A percentile compares a stretch with the other conserved stretches of the same genome.
phyloP scores from a whole-genome alignment of 2,113 vertebrate genomes.

The Glaucomys volans region DNA sequence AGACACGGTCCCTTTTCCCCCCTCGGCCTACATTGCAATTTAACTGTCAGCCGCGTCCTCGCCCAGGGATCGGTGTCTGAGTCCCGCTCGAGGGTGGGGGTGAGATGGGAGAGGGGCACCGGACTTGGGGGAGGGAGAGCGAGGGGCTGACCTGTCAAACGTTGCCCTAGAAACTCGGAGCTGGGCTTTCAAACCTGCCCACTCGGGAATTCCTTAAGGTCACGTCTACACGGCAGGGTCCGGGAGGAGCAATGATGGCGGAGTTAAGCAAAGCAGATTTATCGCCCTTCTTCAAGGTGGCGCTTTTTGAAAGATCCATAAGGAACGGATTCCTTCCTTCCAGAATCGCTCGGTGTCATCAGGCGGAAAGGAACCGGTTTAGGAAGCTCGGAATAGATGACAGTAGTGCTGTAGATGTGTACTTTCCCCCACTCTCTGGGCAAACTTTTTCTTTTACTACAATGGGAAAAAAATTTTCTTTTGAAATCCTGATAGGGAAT shows the following conservation, averaged over 20 bases:
- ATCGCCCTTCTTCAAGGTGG: background rate
- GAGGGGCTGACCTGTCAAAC: background rate
- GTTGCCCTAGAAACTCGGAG: background rate
- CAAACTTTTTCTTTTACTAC: background rate
- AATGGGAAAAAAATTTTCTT: background rate
- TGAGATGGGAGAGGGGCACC: background rate
- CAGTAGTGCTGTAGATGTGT: too few relatives aligned
- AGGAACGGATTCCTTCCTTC: background rate
- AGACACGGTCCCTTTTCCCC: constrained; percentile 89
- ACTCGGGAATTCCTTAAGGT: background rate
- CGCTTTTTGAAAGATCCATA: constrained; percentile 8
- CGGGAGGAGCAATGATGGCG: background rate
- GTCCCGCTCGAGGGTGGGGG: constrained; percentile 83
- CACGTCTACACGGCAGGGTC: background rate
- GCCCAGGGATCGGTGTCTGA: constrained; percentile 86
- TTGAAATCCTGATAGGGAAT: background rate
- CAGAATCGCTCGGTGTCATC: background rate
- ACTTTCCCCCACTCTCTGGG: background rate
- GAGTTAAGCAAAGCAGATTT: background rate
- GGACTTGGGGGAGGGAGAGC: background rate
- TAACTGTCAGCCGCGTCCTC: constrained; percentile 91
- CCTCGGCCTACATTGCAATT: constrained; percentile 91
- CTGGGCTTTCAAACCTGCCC: background rate
- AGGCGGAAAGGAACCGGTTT: background rate
- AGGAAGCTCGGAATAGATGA: background rate